phyloP scores from a whole-genome alignment of 2,113 vertebrate species.

The Columbina picui region DNA sequence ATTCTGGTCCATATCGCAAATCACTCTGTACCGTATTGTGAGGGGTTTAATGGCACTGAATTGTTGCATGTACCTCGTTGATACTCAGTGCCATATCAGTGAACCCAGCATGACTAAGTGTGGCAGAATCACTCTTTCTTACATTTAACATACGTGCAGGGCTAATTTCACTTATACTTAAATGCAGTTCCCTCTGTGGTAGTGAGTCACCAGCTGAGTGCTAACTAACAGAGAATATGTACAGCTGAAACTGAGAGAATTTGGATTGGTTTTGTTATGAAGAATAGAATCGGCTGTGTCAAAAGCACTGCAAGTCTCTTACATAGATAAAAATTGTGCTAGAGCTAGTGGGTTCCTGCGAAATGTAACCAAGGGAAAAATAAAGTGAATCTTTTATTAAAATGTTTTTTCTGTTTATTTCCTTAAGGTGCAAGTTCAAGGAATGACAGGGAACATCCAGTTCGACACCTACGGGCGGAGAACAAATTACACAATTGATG shows the following conservation, averaged over 20 bases:
- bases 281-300: background rate
- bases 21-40: background rate
- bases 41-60: background rate
- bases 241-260: background rate
- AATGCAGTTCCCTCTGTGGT: background rate
- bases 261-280: background rate
- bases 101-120: background rate
- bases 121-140: background rate
- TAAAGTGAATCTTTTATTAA: background rate
- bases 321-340: background rate
- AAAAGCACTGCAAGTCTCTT: background rate
- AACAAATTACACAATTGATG: constrained; percentile 97
- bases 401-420: constrained; percentile 38
- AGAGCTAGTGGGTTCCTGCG: background rate
- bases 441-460: constrained; percentile 98
- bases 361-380: background rate
- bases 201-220: background rate
- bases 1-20: background rate
- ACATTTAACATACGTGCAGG: background rate
- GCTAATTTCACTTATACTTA: constrained; percentile 9
- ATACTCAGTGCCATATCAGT: background rate
- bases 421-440: constrained; percentile 93
- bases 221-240: background rate
- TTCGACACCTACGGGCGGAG: constrained; percentile 98
- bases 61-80: background rate